Base-by-base conservation (phyloP, 2,888 invertebrate genomes). In the Timandra comae region DNA sequence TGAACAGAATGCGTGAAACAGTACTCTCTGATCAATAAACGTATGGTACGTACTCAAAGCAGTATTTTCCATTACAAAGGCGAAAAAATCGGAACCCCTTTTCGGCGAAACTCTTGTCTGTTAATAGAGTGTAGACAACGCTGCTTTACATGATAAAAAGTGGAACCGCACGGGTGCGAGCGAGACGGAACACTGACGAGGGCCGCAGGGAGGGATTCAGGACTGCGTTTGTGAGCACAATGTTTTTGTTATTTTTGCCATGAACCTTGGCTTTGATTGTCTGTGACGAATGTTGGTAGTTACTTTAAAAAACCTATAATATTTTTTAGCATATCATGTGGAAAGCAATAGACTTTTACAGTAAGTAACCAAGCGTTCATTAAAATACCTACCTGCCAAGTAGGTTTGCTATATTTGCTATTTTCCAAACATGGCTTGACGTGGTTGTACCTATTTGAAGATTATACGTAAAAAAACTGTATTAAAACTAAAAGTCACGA, bases 91-190 rank as follows among this genome's bases (percentile, higher is more conserved):
- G 46, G 39, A 49, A 57, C 54, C 49, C 52, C 55, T 60, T 56
- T 44, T 46, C 41, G 16, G 16, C 48, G 49, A 48, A 52, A 49
- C 39, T 49, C 52, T 55, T 53, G 57, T 53, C 61, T 49, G 52
- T 48, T 61, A 56, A 63, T 56, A 57, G 49, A 49, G 38, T 55
- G 52, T 55, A 61, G 63, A 57, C 59, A 60, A 59, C 61, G 49
- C 59, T 62, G 57, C 54, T 61, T 53, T 54, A 51, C 63, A 57
- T 57, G 55, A 63, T 57, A 60, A 55, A 63, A 49, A 41, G 38
- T 6, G 16, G 6, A 16, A 16, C 13, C 24, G 16, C 9, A 9
- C 24, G 7, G 27, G 24, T 16, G 1, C 16, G 16, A 16, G 16
- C 16, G 16, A 16, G 16, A 16, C 1, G 16, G 16, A 25, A 10